Evolutionary conservation across 2,113 vertebrate genomes (phyloP).

Genomic region (Ceuthmochares aereus): DNA sequence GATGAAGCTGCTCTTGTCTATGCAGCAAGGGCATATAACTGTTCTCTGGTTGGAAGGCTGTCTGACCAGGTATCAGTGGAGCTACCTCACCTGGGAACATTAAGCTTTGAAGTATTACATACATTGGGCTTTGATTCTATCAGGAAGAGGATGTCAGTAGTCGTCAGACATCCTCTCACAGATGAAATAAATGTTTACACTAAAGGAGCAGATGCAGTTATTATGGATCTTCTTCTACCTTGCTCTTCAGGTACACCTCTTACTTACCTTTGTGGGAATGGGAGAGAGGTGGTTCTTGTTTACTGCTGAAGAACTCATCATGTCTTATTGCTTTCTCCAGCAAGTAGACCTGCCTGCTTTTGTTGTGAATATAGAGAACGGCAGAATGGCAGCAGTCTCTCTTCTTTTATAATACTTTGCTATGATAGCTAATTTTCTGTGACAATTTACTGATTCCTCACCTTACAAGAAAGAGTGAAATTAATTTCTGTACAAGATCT

Average conservation of each 20-base stretch:
- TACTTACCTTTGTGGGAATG: not conserved
- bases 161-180: constrained; percentile 92
- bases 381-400: not conserved
- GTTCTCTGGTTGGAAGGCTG: constrained; percentile 88
- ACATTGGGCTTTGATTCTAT: constrained; percentile 92
- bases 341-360: not conserved
- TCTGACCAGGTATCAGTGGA: constrained; percentile 93
- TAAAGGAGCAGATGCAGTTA: constrained; percentile 93
- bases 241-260: constrained; percentile 78
- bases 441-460: not conserved
- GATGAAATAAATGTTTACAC: constrained; percentile 95
- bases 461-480: not conserved
- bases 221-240: constrained; percentile 92
- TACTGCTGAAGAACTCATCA: not conserved
- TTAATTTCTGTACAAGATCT: not conserved
- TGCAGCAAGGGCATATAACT: constrained; percentile 92
- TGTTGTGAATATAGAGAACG: not conserved
- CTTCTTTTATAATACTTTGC: not conserved
- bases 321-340: not conserved
- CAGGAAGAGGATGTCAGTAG: constrained; percentile 96
- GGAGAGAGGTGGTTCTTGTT: not conserved
- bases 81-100: constrained; percentile 90
- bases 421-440: not conserved
- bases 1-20: constrained; percentile 97
- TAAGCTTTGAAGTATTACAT: constrained; percentile 94